phyloP scores from a whole-genome alignment of 2,113 vertebrate species.

The Poeciliopsis turrubarensis region DNA sequence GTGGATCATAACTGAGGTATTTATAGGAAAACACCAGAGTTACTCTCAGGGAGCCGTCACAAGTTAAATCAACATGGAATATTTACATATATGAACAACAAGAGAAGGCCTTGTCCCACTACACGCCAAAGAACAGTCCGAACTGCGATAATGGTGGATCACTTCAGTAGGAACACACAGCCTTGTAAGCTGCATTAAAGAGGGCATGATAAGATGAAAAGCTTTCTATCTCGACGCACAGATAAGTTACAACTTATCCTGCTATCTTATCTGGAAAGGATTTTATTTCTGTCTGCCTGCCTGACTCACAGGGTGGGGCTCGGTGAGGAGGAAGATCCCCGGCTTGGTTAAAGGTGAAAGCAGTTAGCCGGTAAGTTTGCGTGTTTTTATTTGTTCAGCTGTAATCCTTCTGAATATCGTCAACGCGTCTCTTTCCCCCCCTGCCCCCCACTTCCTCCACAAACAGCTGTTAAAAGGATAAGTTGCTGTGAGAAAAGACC shows the following conservation, averaged over 20 bases:
- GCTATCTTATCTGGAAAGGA: no score
- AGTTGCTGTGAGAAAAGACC: neutral
- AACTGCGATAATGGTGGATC: neutral
- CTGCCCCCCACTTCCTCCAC: neutral
- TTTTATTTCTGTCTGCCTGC: neutral
- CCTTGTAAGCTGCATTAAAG: neutral
- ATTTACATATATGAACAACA: neutral
- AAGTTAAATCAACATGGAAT: conserved; percentile 10
- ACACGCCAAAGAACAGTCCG: neutral
- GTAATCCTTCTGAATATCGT: no score
- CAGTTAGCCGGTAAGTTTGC: neutral
- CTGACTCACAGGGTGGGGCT: conserved; percentile 7
- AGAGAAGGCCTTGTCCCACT: neutral
- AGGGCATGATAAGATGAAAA: neutral
- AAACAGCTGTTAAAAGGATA: neutral
- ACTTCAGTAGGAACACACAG: neutral
- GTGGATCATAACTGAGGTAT: neutral
- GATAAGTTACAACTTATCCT: neutral
- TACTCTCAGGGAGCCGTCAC: neutral
- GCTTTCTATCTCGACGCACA: neutral
- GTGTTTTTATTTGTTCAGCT: neutral
- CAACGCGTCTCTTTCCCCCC: neutral
- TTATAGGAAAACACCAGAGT: neutral
- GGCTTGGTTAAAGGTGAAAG: neutral
- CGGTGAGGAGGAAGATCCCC: neutral